A percentile compares a stretch with the other conserved stretches of the same genome.
These are phyloP conservation scores for Lepidochrysops patricia DNA, from an alignment of 2,888 invertebrate genomes.

Conservation along the genomic window DNA sequence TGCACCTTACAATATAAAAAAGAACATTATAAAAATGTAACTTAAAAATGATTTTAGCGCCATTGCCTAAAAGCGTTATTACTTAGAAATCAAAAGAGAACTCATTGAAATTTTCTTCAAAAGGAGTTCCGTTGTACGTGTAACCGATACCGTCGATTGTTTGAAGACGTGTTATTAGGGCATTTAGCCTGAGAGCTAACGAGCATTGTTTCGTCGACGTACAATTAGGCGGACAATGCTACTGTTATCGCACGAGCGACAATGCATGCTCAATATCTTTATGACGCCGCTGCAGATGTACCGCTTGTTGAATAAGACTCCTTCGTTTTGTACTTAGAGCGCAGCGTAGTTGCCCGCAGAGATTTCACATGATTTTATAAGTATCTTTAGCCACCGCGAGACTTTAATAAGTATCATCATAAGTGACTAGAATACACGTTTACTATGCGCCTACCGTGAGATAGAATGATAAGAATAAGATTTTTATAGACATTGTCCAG, in stretches of 20 bases:
- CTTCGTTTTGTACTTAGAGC: constrained; percentile 38
- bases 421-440: too few relatives aligned
- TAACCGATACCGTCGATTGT: constrained; percentile 53
- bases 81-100: too few relatives aligned
- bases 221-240: constrained; percentile 64
- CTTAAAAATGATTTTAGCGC: too few relatives aligned
- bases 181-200: constrained; percentile 63
- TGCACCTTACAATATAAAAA: too few relatives aligned
- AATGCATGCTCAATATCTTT: constrained; percentile 69
- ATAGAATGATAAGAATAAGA: too few relatives aligned
- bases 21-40: too few relatives aligned
- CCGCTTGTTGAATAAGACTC: constrained; percentile 48
- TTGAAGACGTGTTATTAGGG: constrained; percentile 67
- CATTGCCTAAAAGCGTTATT: too few relatives aligned
- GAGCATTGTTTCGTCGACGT: constrained; percentile 70
- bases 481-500: too few relatives aligned
- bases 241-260: constrained; percentile 46
- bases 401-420: neutral
- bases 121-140: too few relatives aligned
- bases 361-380: neutral
- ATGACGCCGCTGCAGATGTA: constrained; percentile 62
- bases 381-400: too few relatives aligned
- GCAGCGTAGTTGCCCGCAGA: constrained; percentile 24
- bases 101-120: too few relatives aligned
- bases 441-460: too few relatives aligned